Percentiles rank a stretch among this genome's conserved stretches.
Conservation (phyloP, 2,113 vertebrate genomes). For the Nerophis lumbriciformis region DNA sequence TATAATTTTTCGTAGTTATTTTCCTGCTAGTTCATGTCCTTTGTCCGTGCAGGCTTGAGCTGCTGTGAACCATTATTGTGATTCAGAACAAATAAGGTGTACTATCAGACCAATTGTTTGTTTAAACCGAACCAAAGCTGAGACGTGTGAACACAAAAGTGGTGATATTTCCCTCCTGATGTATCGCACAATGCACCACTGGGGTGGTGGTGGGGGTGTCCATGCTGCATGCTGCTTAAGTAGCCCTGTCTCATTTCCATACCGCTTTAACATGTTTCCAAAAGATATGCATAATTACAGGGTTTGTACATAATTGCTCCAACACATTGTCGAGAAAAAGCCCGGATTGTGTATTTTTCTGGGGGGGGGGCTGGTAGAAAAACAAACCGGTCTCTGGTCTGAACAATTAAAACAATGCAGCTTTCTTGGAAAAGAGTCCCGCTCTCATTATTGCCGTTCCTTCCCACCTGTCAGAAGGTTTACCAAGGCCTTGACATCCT, state of each 20-base stretch:
- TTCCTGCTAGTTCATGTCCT: too few species aligned
- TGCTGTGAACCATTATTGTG: too few species aligned
- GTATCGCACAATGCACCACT: conserved; percentile 64
- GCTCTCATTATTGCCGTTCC: conserved; percentile 66
- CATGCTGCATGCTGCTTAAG: conserved; percentile 44
- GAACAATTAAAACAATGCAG: conserved; percentile 72
- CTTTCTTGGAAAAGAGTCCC: conserved; percentile 65
- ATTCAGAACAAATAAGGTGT: too few species aligned
- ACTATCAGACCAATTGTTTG: neutral
- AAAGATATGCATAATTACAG: conserved; percentile 75
- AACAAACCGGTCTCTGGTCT: conserved; percentile 42
- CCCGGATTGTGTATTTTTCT: conserved; percentile 63
- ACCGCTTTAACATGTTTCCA: conserved; percentile 71
- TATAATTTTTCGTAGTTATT: too few species aligned
- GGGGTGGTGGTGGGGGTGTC: conserved; percentile 23
- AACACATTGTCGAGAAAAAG: conserved; percentile 66
- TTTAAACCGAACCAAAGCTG: neutral
- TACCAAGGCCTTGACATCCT: conserved; percentile 57
- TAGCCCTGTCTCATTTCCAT: conserved; percentile 68
- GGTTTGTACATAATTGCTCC: conserved; percentile 73
- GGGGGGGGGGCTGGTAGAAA: conserved; percentile 57
- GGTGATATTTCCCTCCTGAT: conserved; percentile 53
- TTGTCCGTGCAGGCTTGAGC: too few species aligned
- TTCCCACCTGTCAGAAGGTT: conserved; percentile 56
- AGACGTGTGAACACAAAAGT: conserved; percentile 31